A percentile compares a stretch with the other conserved stretches of the same genome.
phyloP scores from a whole-genome alignment of 2,113 vertebrate genomes.

The Ceuthmochares aereus region DNA sequence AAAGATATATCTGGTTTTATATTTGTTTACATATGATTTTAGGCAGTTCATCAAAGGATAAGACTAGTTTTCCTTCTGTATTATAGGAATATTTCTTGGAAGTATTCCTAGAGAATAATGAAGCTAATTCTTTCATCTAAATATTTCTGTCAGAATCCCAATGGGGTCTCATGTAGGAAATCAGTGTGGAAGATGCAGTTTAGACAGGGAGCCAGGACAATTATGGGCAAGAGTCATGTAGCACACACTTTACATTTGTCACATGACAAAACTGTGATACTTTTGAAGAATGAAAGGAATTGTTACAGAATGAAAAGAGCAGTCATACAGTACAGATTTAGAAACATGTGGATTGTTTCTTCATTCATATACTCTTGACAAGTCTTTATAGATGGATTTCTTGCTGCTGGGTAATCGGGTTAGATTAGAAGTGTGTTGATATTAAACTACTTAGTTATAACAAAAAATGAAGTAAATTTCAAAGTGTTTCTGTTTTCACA shows the following conservation, averaged over 20 bases:
- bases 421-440: neutral
- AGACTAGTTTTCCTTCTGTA: neutral
- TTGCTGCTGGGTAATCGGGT: neutral
- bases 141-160: neutral
- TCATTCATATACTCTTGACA: neutral
- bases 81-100: neutral
- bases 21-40: neutral
- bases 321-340: neutral
- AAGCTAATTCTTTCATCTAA: neutral
- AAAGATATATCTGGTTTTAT: neutral
- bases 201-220: neutral
- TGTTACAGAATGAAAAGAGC: neutral
- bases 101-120: neutral
- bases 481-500: neutral
- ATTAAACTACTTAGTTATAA: neutral
- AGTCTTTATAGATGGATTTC: neutral
- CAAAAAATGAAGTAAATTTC: neutral
- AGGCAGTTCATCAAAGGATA: neutral
- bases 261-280: neutral
- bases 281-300: neutral
- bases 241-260: rapidly evolving
- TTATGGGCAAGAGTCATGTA: neutral
- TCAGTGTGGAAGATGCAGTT: neutral
- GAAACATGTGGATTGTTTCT: neutral
- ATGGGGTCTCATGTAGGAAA: neutral